Evolutionary conservation across 2,797 vertebrate genomes (phyloP).

Genomic region (Lates japonicus): DNA sequence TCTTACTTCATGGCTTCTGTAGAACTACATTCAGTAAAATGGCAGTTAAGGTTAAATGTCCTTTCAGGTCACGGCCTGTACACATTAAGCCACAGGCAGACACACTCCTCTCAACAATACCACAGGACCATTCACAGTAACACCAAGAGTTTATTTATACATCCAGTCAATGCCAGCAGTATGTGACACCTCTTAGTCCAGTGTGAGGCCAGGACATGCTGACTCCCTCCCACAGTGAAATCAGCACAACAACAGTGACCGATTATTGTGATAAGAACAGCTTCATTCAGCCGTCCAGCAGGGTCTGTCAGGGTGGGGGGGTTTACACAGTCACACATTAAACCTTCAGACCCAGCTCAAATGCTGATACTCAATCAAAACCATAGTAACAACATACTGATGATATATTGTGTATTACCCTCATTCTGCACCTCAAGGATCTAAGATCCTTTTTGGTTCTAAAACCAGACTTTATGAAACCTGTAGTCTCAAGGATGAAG

Average conservation of each 20-base stretch:
- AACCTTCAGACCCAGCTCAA: not conserved
- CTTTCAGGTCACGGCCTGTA: slow-evolving; percentile 7
- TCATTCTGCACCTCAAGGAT: too few relatives aligned
- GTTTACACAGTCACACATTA: slow-evolving; percentile 4
- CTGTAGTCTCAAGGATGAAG: not conserved
- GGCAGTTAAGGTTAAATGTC: not conserved
- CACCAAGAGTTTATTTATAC: slow-evolving; percentile 25
- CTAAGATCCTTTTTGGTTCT: not conserved
- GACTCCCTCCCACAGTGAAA: not conserved
- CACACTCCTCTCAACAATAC: slow-evolving; percentile 16
- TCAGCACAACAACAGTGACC: not conserved
- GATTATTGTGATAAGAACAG: slow-evolving; percentile 1
- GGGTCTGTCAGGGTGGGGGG: not conserved
- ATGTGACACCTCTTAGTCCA: slow-evolving; percentile 1
- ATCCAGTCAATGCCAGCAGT: not conserved
- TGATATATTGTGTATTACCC: too few relatives aligned
- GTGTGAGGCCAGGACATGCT: not conserved
- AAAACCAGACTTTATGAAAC: not conserved
- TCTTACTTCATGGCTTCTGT: not conserved
- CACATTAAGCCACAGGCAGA: slow-evolving; percentile 16
- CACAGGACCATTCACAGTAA: not conserved
- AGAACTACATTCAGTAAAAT: not conserved
- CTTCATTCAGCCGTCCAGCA: not conserved
- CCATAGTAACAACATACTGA: too few relatives aligned
- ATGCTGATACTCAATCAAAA: not conserved